These are phyloP conservation scores for Malachius bipustulatus DNA, from an alignment of 2,888 invertebrate species.

Conservation along the genomic window DNA sequence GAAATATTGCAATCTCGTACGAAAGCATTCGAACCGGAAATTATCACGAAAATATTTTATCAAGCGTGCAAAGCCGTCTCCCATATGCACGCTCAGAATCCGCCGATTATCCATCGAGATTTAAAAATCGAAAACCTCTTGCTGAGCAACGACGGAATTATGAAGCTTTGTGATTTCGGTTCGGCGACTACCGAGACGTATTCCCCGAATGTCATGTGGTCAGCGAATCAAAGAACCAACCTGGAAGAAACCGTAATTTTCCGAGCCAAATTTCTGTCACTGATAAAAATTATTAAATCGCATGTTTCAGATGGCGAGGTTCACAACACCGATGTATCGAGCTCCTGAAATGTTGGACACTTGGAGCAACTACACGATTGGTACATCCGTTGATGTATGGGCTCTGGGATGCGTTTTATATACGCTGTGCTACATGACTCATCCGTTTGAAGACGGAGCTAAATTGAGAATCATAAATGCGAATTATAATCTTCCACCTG, in stretches of 20 bases:
- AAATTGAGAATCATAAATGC: conserved; percentile 94
- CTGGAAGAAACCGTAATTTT: conserved; percentile 79
- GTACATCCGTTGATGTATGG: conserved; percentile 88
- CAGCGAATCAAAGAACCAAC: conserved; percentile 77
- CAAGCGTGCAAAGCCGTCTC: conserved; percentile 83
- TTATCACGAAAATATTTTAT: conserved; percentile 76
- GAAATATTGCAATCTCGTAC: conserved; percentile 50
- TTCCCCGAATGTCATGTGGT: conserved; percentile 82
- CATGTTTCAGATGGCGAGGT: conserved; percentile 56
- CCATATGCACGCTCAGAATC: conserved; percentile 83
- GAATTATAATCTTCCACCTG: conserved; percentile 78
- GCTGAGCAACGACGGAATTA: conserved; percentile 68
- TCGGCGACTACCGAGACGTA: conserved; percentile 78
- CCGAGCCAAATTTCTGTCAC: conserved; percentile 9
- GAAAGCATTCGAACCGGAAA: conserved; percentile 51
- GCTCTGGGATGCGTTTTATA: conserved; percentile 93
- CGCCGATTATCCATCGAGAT: conserved; percentile 91
- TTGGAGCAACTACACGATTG: conserved; percentile 91
- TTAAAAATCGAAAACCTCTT: conserved; percentile 94
- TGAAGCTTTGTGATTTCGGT: conserved; percentile 97
- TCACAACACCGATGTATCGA: conserved; percentile 90
- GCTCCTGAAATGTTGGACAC: conserved; percentile 98
- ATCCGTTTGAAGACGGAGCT: conserved; percentile 94
- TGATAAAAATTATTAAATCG: no score
- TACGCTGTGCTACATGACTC: conserved; percentile 81